These are phyloP conservation scores for Matsumurasca onukii DNA, from an alignment of 1,140 invertebrate species.

Conservation along the genomic window DNA sequence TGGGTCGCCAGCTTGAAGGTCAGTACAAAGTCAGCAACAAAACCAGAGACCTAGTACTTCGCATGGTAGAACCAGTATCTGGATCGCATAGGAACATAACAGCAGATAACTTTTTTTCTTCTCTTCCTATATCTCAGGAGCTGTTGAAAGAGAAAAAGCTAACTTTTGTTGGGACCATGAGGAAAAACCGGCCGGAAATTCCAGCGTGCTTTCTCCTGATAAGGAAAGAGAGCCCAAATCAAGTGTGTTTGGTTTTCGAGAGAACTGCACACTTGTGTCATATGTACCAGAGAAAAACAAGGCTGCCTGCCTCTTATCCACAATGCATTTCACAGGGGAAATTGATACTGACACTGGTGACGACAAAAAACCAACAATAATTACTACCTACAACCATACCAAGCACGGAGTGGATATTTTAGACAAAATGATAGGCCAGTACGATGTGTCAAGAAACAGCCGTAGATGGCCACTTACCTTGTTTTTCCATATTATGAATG, in stretches of 20 bases:
- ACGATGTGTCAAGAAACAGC: conserved; percentile 10
- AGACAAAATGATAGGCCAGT: conserved; percentile 29
- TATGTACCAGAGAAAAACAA: conserved; percentile 38
- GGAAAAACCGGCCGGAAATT: conserved; percentile 40
- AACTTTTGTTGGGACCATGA: conserved; percentile 42
- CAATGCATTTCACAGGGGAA: conserved; percentile 29
- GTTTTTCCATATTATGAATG: conserved; percentile 31
- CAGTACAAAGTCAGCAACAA: conserved; percentile 41
- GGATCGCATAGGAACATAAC: conserved; percentile 45
- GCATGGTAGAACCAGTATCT: conserved; percentile 44
- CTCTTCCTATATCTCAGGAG: conserved; percentile 36
- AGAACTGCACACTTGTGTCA: conserved; percentile 36
- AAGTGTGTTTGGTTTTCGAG: conserved; percentile 30
- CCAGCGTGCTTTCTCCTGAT: conserved; percentile 32
- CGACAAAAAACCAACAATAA: conserved; percentile 43
- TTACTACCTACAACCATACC: conserved; percentile 44
- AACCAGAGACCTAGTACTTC: conserved; percentile 44
- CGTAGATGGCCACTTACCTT: conserved; percentile 38
- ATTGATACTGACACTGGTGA: conserved; percentile 32
- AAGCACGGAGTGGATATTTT: conserved; percentile 48
- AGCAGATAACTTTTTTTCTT: conserved; percentile 46
- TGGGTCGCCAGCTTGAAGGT: conserved; percentile 44
- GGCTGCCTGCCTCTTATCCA: conserved; percentile 33
- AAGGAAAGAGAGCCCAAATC: conserved; percentile 13
- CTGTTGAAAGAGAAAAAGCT: conserved; percentile 35